These are phyloP conservation scores for Xenus cinereus DNA, from an alignment of 2,113 vertebrate species.

Conservation along the genomic window DNA sequence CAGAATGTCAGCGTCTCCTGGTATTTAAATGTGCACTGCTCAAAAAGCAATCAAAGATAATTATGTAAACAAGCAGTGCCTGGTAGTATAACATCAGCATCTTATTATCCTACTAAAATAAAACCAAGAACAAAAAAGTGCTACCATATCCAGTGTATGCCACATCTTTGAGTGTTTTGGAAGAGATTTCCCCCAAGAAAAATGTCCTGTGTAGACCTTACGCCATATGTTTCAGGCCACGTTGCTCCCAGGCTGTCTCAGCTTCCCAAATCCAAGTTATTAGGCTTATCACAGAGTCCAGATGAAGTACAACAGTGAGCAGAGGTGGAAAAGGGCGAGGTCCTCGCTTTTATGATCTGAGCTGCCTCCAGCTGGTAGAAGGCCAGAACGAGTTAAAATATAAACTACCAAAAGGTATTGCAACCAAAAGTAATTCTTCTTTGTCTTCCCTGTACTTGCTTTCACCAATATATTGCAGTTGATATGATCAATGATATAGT, in stretches of 20 bases:
- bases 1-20: neutral
- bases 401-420: neutral
- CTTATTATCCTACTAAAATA: conserved; percentile 32
- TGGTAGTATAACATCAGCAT: conserved; percentile 37
- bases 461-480: neutral
- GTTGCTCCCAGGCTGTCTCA: neutral
- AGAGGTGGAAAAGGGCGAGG: neutral
- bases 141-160: neutral
- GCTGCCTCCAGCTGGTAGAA: neutral
- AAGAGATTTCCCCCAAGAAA: conserved; percentile 20
- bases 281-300: neutral
- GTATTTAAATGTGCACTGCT: conserved; percentile 20
- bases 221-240: neutral
- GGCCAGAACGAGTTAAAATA: neutral
- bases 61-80: conserved; percentile 47
- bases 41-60: conserved; percentile 51
- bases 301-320: neutral
- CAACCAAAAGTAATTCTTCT: neutral
- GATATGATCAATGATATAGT: neutral
- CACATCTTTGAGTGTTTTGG: conserved; percentile 25
- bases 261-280: neutral
- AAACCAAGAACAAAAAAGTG: conserved; percentile 39
- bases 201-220: neutral
- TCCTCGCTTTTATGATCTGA: neutral
- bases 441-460: neutral